A percentile compares a stretch with the other conserved stretches of the same genome.
These are phyloP conservation scores for Potorous gilbertii DNA, from an alignment of 2,797 vertebrate genomes.

Conservation along the genomic window DNA sequence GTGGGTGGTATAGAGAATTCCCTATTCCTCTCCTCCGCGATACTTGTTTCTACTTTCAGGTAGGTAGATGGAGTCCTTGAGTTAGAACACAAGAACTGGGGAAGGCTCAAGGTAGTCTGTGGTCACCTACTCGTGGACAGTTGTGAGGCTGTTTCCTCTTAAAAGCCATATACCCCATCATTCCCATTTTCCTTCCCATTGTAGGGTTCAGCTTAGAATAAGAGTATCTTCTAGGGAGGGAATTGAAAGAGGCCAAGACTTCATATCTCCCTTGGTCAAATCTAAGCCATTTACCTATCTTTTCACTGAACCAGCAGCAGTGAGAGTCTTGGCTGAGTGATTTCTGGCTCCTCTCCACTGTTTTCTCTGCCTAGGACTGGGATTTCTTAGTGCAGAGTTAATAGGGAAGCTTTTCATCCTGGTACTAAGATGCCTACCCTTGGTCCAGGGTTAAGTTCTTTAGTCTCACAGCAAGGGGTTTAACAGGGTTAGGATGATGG, in stretches of 20 bases:
- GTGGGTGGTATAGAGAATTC: conserved; percentile 42
- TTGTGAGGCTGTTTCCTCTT: not conserved
- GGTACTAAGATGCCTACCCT: not conserved
- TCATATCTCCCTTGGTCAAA: not conserved
- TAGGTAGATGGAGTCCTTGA: conserved; percentile 40
- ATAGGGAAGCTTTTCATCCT: conserved; percentile 20
- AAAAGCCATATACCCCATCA: not conserved
- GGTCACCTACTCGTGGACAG: conserved; percentile 19
- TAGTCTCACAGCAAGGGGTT: conserved; percentile 15
- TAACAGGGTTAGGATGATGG: not conserved
- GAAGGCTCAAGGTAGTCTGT: not conserved
- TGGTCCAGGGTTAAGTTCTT: not conserved
- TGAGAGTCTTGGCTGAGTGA: not conserved
- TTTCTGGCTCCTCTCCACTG: not conserved
- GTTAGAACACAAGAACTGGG: not conserved
- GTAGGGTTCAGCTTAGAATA: not conserved
- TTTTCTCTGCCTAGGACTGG: not conserved
- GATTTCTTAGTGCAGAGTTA: not conserved
- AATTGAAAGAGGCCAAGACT: not conserved
- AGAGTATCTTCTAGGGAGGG: conserved; percentile 1
- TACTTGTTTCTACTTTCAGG: not conserved
- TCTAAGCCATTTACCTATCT: not conserved
- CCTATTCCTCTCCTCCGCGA: not conserved
- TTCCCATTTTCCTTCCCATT: conserved; percentile 24
- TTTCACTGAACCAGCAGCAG: not conserved